Percentiles rank a stretch among this genome's conserved stretches.
phyloP scores from a whole-genome alignment of 2,797 vertebrate genomes.

The Cottoperca gobio region DNA sequence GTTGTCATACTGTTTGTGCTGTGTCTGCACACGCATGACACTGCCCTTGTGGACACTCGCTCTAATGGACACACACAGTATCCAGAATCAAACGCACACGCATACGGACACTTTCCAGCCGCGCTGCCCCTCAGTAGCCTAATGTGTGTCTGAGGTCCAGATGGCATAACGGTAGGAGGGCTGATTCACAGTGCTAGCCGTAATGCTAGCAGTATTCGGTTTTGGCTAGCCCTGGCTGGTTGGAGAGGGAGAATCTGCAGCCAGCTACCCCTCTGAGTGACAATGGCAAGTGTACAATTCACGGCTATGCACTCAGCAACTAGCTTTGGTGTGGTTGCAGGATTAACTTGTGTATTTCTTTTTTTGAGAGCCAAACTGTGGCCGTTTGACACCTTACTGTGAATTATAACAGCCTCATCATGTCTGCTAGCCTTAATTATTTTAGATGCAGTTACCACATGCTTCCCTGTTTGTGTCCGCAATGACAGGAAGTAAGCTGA shows the following conservation, averaged over 20 bases:
- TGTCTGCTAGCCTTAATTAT: slow-evolving; percentile 6
- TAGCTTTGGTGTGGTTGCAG: slow-evolving; percentile 16
- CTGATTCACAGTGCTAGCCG: slow-evolving; percentile 66
- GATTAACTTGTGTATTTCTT: slow-evolving; percentile 30
- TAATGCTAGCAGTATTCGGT: slow-evolving; percentile 62
- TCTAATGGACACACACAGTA: slow-evolving; percentile 31
- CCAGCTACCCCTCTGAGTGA: slow-evolving; percentile 74
- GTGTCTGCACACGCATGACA: slow-evolving; percentile 30
- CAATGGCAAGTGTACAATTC: slow-evolving; percentile 69
- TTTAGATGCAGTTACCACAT: slow-evolving; percentile 28
- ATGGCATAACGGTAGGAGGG: slow-evolving; percentile 82
- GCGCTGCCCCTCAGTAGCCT: slow-evolving; percentile 71
- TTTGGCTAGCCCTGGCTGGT: slow-evolving; percentile 46
- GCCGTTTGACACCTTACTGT: slow-evolving; percentile 39
- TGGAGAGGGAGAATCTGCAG: slow-evolving; percentile 49
- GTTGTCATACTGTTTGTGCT: slow-evolving; percentile 29
- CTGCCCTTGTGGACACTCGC: slow-evolving; percentile 18
- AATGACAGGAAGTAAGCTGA: slow-evolving; percentile 92
- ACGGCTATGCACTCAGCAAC: slow-evolving; percentile 31
- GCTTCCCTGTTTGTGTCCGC: slow-evolving; percentile 62
- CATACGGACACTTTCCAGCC: slow-evolving; percentile 71
- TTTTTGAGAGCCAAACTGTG: slow-evolving; percentile 30
- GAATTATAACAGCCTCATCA: background rate
- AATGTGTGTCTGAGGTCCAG: slow-evolving; percentile 84
- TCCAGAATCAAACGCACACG: slow-evolving; percentile 16